Evolutionary conservation across 2,113 vertebrate species (phyloP).

Genomic region (Spheniscus mendiculus): DNA sequence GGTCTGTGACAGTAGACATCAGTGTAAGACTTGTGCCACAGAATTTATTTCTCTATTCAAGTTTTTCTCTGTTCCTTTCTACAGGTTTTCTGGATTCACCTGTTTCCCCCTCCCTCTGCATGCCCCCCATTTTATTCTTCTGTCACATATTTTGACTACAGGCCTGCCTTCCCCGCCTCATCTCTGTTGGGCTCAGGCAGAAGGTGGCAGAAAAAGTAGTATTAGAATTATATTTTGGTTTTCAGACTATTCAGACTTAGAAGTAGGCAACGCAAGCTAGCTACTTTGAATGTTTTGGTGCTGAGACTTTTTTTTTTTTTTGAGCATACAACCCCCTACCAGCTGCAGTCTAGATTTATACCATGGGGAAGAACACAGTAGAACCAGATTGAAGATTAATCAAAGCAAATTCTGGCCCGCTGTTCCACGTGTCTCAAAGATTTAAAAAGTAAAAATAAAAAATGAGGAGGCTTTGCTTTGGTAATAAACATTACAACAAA

Average conservation of each 20-base stretch:
- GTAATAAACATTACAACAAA: background rate
- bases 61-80: background rate
- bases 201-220: background rate
- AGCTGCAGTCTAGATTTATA: constrained; percentile 42
- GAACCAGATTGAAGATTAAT: constrained; percentile 14
- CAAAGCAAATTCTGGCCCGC: background rate
- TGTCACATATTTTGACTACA: background rate
- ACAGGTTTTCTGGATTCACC: background rate
- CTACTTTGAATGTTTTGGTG: background rate
- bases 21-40: background rate
- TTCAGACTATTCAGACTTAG: background rate
- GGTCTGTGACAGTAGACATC: background rate
- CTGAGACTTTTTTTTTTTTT: background rate
- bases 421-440: background rate
- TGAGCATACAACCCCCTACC: background rate
- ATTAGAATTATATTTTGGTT: background rate
- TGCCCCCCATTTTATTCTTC: background rate
- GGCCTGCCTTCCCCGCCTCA: background rate
- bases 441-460: constrained; percentile 36
- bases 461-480: background rate
- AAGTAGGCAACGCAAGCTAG: background rate
- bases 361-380: background rate
- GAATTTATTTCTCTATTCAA: background rate
- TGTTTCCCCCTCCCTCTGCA: background rate
- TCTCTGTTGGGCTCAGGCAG: background rate